Conservation (phyloP, 2,797 vertebrate genomes). For the Chiroxiphia lanceolata region DNA sequence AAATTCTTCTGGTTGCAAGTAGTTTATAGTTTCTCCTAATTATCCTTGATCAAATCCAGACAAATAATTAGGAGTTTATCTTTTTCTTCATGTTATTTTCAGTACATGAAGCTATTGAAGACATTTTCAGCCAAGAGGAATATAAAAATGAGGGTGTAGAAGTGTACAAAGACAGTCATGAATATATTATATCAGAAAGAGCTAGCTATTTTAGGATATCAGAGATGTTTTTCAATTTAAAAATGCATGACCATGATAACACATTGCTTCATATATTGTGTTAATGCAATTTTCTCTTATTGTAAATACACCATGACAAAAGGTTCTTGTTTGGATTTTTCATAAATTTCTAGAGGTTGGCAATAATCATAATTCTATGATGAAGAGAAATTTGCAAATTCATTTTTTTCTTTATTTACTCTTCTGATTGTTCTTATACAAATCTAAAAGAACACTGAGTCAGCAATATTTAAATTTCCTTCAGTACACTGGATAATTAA, state of each 20-base stretch:
- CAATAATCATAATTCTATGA: not conserved
- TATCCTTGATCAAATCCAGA: not conserved
- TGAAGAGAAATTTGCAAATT: slow-evolving; percentile 21
- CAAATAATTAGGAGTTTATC: not conserved
- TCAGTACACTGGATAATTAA: not conserved
- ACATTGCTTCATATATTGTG: not conserved
- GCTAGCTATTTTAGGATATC: not conserved
- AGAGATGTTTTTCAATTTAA: not conserved
- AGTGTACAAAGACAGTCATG: not conserved
- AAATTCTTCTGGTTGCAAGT: not conserved
- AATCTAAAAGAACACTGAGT: slow-evolving; percentile 14
- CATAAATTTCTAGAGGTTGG: not conserved
- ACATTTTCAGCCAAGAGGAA: not conserved
- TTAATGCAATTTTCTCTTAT: slow-evolving; percentile 45
- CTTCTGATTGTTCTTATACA: not conserved
- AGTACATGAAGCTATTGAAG: not conserved
- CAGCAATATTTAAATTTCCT: not conserved
- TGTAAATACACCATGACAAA: not conserved
- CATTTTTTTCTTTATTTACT: slow-evolving; percentile 26
- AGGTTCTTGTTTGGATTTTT: slow-evolving; percentile 31
- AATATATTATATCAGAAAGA: not conserved
- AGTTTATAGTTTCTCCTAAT: not conserved
- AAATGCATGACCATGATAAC: not conserved
- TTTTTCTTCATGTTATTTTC: not conserved
- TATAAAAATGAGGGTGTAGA: not conserved